Conservation (phyloP, 2,113 vertebrate species). For the Candoia aspera region DNA sequence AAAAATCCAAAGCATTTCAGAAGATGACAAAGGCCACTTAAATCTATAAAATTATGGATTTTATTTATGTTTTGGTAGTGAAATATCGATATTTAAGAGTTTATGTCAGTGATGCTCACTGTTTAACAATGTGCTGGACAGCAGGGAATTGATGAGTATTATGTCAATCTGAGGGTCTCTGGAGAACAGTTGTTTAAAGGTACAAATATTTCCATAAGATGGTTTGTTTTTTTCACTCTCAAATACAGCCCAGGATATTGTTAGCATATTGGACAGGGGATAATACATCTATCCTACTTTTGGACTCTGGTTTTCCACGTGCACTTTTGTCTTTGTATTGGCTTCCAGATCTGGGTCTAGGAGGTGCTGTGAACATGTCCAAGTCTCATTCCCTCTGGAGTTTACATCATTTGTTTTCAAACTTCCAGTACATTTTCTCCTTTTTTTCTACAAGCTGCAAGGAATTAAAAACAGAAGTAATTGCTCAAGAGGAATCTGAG, state of each 20-base stretch:
- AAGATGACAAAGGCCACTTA: not conserved
- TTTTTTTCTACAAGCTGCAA: slow-evolving; percentile 64
- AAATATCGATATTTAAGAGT: slow-evolving; percentile 23
- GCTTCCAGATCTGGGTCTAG: slow-evolving; percentile 67
- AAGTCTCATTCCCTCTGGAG: slow-evolving; percentile 63
- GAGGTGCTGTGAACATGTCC: slow-evolving; percentile 60
- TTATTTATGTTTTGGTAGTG: slow-evolving; percentile 47
- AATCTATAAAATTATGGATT: slow-evolving; percentile 46
- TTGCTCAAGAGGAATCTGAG: slow-evolving; percentile 66
- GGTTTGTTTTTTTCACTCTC: slow-evolving; percentile 22
- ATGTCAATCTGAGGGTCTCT: not conserved
- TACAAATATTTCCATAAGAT: slow-evolving; percentile 13
- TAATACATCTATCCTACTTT: slow-evolving; percentile 42
- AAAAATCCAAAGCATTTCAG: not conserved
- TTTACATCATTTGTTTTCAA: slow-evolving; percentile 80
- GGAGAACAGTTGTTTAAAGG: not conserved
- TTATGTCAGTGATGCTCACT: slow-evolving; percentile 8
- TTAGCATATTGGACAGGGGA: slow-evolving; percentile 51
- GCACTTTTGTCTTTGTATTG: slow-evolving; percentile 59
- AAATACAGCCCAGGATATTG: not conserved
- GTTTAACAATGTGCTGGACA: slow-evolving; percentile 16
- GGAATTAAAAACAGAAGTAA: slow-evolving; percentile 48
- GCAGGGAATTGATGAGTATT: slow-evolving; percentile 19
- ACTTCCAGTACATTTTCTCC: slow-evolving; percentile 62
- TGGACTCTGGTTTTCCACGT: slow-evolving; percentile 59